Base-by-base conservation (phyloP, 2,888 invertebrate genomes). In the Anarsia innoxiella region DNA sequence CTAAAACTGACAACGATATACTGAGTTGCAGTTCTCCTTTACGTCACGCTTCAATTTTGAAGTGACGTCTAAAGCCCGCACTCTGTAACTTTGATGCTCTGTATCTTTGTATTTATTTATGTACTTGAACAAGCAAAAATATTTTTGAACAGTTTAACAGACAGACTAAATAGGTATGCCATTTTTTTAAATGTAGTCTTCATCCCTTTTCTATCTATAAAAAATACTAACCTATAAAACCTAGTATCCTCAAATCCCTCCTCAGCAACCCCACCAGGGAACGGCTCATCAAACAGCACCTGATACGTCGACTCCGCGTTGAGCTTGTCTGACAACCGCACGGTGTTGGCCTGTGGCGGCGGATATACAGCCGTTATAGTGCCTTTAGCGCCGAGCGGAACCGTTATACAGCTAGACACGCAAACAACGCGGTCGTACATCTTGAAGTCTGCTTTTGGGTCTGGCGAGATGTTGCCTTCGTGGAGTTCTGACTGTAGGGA, bases 341-440 rank as follows among this genome's bases (percentile, higher is more conserved):
- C 88, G 29, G 68, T 87, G 66, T 54, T 88, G 62, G 59, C 58
- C 56, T 14, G 64, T 40, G 63, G 64, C 49, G 55, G 62, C 48
- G 25, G 75, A 50, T 46, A 75, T 5, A 91, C 83, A 0, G 89
- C 94, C n/a, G 95, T 90, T 1, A 99, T 84, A 0, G 95, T 97
- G 15, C 98, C 99, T 44, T 89, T 88, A 6, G 89, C 83, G 1
- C 96, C 97, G 3, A 93, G 71, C 0, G 96, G 96, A 10, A 95
- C 93, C 1, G 91, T 88, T 59, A 89, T 92, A 35, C 90, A 89
- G 19, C 89, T 88, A 16, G 92, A 87, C 0, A 93, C 90, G 59
- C 92, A 90, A 2, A 97, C 90, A 30, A 99, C 90, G 34, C 98
- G 88, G 78, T 99, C 97, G 57, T 93, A 91, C 42, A 98, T 64